Conservation (phyloP, 2,113 vertebrate genomes). For the Centropus bengalensis region DNA sequence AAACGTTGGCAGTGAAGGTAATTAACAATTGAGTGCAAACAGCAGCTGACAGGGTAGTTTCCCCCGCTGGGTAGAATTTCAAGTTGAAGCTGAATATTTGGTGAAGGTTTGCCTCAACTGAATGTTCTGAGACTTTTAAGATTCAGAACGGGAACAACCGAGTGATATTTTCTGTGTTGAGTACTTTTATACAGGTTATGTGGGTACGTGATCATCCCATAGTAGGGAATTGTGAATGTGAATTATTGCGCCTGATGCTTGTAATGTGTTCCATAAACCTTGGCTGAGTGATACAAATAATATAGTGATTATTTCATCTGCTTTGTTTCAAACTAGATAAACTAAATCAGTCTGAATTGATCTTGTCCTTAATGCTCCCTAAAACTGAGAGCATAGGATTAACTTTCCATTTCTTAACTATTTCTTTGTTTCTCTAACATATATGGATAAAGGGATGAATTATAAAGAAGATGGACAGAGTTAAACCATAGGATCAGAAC, state of each 20-base stretch:
- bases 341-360: neutral
- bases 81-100: neutral
- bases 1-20: neutral
- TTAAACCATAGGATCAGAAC: neutral
- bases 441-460: neutral
- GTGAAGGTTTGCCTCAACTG: neutral
- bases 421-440: neutral
- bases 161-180: neutral
- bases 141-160: neutral
- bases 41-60: neutral
- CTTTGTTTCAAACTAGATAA: neutral
- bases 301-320: neutral
- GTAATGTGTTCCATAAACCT: neutral
- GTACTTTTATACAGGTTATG: neutral
- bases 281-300: neutral
- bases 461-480: neutral
- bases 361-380: neutral
- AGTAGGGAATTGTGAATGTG: neutral
- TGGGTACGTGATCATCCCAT: neutral
- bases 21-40: neutral
- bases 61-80: neutral
- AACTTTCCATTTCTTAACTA: neutral
- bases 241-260: neutral
- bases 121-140: neutral
- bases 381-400: neutral